A percentile compares a stretch with the other conserved stretches of the same genome.
phyloP scores from a whole-genome alignment of 2,113 vertebrate species.

The Balaeniceps rex region DNA sequence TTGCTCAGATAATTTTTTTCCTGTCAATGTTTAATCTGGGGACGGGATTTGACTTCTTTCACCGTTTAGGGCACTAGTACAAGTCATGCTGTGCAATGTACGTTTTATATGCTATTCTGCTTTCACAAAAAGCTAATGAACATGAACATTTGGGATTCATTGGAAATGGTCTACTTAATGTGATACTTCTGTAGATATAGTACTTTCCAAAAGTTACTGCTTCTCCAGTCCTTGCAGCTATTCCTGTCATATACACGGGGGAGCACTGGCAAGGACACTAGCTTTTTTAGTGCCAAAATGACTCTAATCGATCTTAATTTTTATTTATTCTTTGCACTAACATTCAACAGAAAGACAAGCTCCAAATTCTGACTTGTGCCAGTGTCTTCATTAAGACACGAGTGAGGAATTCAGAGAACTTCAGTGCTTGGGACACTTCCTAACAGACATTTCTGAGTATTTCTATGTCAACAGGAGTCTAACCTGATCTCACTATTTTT shows the following conservation, averaged over 20 bases:
- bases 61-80: background rate
- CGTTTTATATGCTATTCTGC: constrained; percentile 11
- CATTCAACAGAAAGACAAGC: background rate
- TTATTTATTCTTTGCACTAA: background rate
- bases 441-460: background rate
- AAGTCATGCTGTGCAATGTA: background rate
- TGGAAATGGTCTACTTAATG: constrained; percentile 44
- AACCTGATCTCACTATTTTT: background rate
- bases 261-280: background rate
- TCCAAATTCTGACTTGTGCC: background rate
- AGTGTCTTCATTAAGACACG: background rate
- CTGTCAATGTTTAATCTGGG: background rate
- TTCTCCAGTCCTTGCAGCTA: constrained; percentile 31
- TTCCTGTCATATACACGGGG: background rate
- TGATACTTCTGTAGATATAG: background rate
- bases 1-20: background rate
- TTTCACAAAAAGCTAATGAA: constrained; percentile 18
- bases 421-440: background rate
- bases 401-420: background rate
- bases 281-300: background rate
- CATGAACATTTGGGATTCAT: constrained; percentile 15
- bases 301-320: constrained; percentile 1
- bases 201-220: constrained; percentile 37
- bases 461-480: background rate
- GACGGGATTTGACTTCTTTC: background rate